Evolutionary conservation across 2,888 invertebrate genomes (phyloP), one percentile per base, ranked within the genome.

Genomic region (Chrysolina haemoptera): DNA sequence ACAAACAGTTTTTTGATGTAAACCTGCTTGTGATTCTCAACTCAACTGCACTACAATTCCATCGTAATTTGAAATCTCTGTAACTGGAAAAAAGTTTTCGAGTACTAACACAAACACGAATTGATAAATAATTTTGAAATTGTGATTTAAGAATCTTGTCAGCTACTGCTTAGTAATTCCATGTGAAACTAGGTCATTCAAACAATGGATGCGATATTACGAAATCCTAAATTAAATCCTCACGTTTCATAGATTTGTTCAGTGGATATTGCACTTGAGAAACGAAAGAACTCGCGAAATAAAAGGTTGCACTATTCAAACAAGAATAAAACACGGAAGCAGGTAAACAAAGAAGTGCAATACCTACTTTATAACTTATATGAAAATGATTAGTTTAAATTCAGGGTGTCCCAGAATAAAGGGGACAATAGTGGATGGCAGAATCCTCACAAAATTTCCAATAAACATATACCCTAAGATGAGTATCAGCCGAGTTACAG

Each of bases 151-250:
- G 59, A 50, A 50, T 50, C 50, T 16, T 18, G 50, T 22, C 59
- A 59, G 59, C 59, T 59, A 59, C 59, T 59, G 59, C 59, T 59
- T 59, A 27, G 14, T 27, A 9, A 35, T 59, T 59, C 59, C 14
- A 35, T 27, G 8, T 9, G 59, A 59, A 27, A 35, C 59, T 59
- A 59, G 59, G 59, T 59, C 59, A 59, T 27, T 59, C n/a, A 27
- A 59, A 59, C 59, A 59, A 59, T 59, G 59, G 59, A 59, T 59
- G 59, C n/a, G n/a, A 59, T 3, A 9, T 59, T 59, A n/a, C 59
- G 16, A 59, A 59, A 59, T 59, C 22, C 27, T 59, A 59, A 59
- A 35, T 59, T 27, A 59, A 59, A 35, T 59, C 10, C 59, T 59
- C 35, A 59, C 35, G 35, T 10, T 59, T 59, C 35, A 59, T 27